Conservation (phyloP, 2,797 vertebrate species). For the Melanotaenia parkinsoni region DNA sequence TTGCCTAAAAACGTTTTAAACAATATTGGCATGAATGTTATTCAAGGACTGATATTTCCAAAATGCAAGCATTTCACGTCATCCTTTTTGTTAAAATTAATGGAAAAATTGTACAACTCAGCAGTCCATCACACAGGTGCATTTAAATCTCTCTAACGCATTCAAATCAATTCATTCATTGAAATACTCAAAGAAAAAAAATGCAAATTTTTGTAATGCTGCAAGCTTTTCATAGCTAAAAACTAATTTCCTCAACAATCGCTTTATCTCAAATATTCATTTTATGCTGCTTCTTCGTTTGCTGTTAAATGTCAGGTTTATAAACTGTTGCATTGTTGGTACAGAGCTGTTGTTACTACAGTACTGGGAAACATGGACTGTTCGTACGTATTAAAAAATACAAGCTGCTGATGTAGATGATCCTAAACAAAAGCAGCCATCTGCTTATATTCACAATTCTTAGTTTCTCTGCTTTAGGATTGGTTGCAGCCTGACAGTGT, state of each 20-base stretch:
- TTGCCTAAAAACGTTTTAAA: neutral
- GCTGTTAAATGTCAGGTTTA: neutral
- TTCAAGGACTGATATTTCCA: neutral
- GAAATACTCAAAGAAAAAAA: neutral
- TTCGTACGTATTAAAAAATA: neutral
- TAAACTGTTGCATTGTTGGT: neutral
- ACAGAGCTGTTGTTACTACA: neutral
- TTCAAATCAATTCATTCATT: neutral
- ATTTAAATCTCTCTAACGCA: neutral
- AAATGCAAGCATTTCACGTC: neutral
- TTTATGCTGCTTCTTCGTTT: neutral
- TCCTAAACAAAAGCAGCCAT: neutral
- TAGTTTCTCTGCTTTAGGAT: neutral
- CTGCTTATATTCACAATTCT: neutral
- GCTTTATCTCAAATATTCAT: neutral
- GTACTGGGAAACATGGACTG: neutral
- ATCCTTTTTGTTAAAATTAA: neutral
- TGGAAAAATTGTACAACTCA: neutral
- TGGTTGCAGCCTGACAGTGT: neutral
- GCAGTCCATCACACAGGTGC: neutral
- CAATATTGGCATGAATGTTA: neutral
- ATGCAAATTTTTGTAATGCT: neutral
- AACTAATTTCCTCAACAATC: neutral
- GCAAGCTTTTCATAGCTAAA: constrained; percentile 1
- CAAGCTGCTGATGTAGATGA: neutral